Base-by-base conservation (phyloP, 1,140 invertebrate genomes). In the Brachionus rubens region DNA sequence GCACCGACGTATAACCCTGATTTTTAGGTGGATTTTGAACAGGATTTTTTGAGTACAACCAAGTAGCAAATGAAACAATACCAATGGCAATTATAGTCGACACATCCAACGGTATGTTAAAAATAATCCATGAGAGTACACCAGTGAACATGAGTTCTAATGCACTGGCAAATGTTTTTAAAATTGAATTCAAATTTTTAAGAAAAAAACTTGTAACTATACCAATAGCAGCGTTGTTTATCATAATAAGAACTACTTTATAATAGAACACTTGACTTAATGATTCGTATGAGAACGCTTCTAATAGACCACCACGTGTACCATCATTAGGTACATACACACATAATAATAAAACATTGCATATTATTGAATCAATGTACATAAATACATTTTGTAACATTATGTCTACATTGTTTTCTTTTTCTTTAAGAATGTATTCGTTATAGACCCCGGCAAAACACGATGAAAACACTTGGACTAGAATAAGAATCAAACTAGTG, bases 401-500 rank as follows among this genome's bases (percentile, higher is more conserved):
- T 78, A 97, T 91, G 82, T 94, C 90, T 0, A 94, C 89, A 78
- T 90, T 88, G 12, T 88, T 88, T 78, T 90, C 89, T 30, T 88
- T 89, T 68, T 84, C 82, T 87, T 98, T 98, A 0, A 98, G 84
- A 43, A 98, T 85, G 85, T 93, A 95, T 84, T 98, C 94, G 83
- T 96, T 97, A 82, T 96, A 98, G 10, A 96, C 94, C 16, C 94
- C 94, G 14, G 94, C 94, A 79, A 95, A 85, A 79, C 93, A 96
- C 0, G 94, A 97, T 79, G 91, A 95, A 77, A 95, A 88, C 30
- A 92, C 91, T 88, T 96, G 90, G 46, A 91, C 88, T 77, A 89
- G 56, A 52, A 78, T 79, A 0, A 80, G 78, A n/a, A 79, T 28
- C 14, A 79, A 48, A 40, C 26, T 40, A 12, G 46, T 41, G 19